phyloP scores from a whole-genome alignment of 23 tunicate genomes.

The Pegea sp. region DNA sequence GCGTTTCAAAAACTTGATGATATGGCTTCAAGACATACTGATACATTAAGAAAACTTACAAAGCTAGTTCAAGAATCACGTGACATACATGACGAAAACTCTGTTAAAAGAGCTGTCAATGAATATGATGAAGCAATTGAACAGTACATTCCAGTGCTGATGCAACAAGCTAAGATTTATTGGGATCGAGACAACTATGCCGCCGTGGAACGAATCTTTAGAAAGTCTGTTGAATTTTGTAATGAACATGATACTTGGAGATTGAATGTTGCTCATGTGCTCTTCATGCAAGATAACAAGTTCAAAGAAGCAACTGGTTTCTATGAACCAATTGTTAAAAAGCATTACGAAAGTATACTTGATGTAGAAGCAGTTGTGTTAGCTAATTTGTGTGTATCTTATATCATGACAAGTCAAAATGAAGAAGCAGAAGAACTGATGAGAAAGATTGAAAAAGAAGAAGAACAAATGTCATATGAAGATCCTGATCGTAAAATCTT shows the following conservation, averaged over 20 bases:
- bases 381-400: constrained; percentile 93
- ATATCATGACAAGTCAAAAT: constrained; percentile 97
- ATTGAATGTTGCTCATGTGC: constrained; percentile 92
- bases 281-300: constrained; percentile 99
- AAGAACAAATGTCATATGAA: constrained; percentile 91
- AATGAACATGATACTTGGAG: constrained; percentile 92
- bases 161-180: constrained; percentile 98
- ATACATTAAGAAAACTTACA: constrained; percentile 67
- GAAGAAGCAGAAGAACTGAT: constrained; percentile 98
- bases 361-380: constrained; percentile 97
- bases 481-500: constrained; percentile 83
- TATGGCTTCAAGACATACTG: constrained; percentile 77
- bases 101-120: constrained; percentile 66
- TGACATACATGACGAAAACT: constrained; percentile 55
- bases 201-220: constrained; percentile 75
- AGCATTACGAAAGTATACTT: constrained; percentile 68
- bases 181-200: constrained; percentile 93
- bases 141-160: constrained; percentile 81
- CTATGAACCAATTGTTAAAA: constrained; percentile 95
- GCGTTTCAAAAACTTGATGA: constrained; percentile 83
- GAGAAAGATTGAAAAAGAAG: constrained; percentile 98
- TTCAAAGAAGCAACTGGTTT: constrained; percentile 96
- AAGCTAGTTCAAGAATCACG: constrained; percentile 87
- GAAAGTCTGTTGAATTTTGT: constrained; percentile 95
- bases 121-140: constrained; percentile 86